A percentile compares a stretch with the other conserved stretches of the same genome.
These are phyloP conservation scores for Neofelis nebulosa DNA, from an alignment of 2,113 vertebrate species.

Conservation along the genomic window DNA sequence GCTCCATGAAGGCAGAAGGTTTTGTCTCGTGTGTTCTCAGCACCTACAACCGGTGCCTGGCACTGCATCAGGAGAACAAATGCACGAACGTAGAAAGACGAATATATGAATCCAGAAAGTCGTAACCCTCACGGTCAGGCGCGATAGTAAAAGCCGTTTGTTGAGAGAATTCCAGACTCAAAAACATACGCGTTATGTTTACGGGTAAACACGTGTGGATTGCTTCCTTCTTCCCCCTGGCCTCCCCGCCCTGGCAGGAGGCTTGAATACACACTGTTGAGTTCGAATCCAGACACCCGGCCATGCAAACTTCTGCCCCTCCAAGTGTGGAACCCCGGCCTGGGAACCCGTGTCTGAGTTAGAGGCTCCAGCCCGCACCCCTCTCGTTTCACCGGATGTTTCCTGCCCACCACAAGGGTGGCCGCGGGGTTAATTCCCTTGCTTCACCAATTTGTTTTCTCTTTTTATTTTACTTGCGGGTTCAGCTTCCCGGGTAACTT, in stretches of 20 bases:
- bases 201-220: not conserved
- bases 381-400: not conserved
- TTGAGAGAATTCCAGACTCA: not conserved
- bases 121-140: not conserved
- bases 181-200: not conserved
- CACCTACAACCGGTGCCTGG: not conserved
- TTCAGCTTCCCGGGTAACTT: not conserved
- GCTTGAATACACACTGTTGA: not conserved
- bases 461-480: not conserved
- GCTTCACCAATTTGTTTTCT: not conserved
- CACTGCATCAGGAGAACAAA: not conserved
- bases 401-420: not conserved
- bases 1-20: not conserved
- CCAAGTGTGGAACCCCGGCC: rapidly evolving
- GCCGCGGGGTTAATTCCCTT: not conserved
- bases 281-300: not conserved
- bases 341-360: not conserved
- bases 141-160: not conserved
- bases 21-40: not conserved
- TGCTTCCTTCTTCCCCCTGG: not conserved
- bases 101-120: not conserved
- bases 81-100: not conserved
- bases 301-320: not conserved
- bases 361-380: not conserved
- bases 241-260: not conserved